phyloP scores from a whole-genome alignment of 2,797 vertebrate genomes.

The Coilia nasus region DNA sequence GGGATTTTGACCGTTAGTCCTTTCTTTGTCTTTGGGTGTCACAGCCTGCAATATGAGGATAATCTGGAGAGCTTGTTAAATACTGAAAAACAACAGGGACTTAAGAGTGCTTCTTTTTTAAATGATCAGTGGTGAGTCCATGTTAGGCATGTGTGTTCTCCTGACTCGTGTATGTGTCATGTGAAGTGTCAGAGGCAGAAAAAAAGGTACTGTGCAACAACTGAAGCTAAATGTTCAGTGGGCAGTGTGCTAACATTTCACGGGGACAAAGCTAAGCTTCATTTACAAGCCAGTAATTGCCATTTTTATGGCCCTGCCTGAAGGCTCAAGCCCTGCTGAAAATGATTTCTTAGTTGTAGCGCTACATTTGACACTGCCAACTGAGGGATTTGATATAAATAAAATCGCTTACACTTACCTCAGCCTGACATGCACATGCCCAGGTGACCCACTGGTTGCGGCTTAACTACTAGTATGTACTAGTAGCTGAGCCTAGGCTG shows the following conservation, averaged over 20 bases:
- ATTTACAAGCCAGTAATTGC: constrained; percentile 18
- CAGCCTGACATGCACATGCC: not conserved
- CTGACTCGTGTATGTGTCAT: not conserved
- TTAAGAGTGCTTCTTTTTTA: not conserved
- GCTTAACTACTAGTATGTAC: too few relatives aligned
- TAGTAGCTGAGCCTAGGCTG: too few relatives aligned
- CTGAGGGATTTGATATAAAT: not conserved
- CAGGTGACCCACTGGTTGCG: too few relatives aligned
- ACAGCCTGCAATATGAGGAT: not conserved
- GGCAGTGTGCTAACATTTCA: not conserved
- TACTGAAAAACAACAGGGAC: not conserved
- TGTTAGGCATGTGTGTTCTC: not conserved
- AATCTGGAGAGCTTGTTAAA: not conserved
- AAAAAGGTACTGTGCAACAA: not conserved
- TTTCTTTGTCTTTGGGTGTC: not conserved
- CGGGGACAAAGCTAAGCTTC: not conserved
- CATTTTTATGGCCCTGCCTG: not conserved
- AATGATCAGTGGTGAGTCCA: not conserved
- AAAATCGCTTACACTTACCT: not conserved
- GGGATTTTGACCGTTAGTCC: not conserved
- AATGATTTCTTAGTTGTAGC: not conserved
- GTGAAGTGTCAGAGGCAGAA: not conserved
- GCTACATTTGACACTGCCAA: not conserved
- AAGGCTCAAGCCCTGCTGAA: not conserved
- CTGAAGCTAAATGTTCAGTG: not conserved